phyloP scores from a whole-genome alignment of 2,797 vertebrate genomes.

The Thalassophryne amazonica region DNA sequence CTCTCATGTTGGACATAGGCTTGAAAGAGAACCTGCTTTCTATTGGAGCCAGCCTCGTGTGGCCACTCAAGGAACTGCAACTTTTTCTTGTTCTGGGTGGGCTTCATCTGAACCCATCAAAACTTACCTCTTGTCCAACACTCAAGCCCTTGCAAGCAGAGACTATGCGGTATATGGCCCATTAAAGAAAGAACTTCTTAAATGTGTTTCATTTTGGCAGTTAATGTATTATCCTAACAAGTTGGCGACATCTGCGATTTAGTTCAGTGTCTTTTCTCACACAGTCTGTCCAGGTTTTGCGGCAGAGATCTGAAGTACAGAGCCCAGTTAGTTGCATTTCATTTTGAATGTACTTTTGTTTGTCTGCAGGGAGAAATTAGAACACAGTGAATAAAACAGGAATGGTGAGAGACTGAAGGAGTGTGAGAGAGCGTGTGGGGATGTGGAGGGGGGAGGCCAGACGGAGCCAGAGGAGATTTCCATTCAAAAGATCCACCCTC shows the following conservation, averaged over 20 bases:
- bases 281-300: constrained; percentile 26
- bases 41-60: no score
- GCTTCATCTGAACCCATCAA: no score
- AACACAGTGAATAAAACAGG: constrained; percentile 11
- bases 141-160: no score
- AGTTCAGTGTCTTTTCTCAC: constrained; percentile 14
- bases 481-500: constrained; percentile 17
- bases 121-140: no score
- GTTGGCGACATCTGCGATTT: background rate
- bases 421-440: background rate
- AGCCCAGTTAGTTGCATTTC: constrained; percentile 36
- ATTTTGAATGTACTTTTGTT: constrained; percentile 44
- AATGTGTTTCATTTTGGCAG: constrained; percentile 46
- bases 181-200: no score
- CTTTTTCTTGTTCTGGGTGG: no score
- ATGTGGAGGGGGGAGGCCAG: background rate
- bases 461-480: constrained; percentile 12
- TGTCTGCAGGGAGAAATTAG: constrained; percentile 29
- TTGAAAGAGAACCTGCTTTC: no score
- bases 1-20: no score
- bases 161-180: no score
- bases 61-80: no score
- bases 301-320: background rate
- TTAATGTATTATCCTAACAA: constrained; percentile 39
- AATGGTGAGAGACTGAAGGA: background rate